Base-by-base conservation (phyloP, 2,888 invertebrate species). In the Dolichopus griseipennis region DNA sequence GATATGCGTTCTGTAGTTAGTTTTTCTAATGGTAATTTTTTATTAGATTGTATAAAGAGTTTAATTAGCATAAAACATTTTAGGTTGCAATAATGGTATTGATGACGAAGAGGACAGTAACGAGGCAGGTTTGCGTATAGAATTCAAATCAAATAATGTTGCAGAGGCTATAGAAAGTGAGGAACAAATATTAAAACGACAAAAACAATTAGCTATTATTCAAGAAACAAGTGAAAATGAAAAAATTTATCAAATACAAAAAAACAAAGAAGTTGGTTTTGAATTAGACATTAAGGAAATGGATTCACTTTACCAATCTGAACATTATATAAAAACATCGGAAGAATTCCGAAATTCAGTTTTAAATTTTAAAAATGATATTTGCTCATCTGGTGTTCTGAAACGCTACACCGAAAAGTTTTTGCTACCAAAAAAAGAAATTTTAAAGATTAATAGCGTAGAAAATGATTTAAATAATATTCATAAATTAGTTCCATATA, bases 111-210 rank as follows among this genome's bases (percentile, higher is more conserved):
- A 77, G 34, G 78, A 82, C 0, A 83, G 83, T 0, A 77, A 79
- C 76, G 74, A 75, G 69, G 70, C 74, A 78, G 86, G 84, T 61
- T 88, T 92, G 15, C 85, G 89, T 21, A 93, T 93, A 72, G 90
- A 92, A 71, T 93, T 92, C 76, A 92, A 90, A 74, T 90, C 91
- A 0, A 91, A 91, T 33, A 92, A 92, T 79, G 88, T 92, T 64
- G 94, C 93, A 0, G 93, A 93, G 78, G 93, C 93, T 0, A 86
- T 93, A 0, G 93, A 93, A 74, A 81, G 88, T 6, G 86, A 83
- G 68, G 77, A 79, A n/a, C 81, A 84, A 77, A 74, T 77, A 61
- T 74, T 75, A 73, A 84, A 80, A 72, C 75, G 81, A 1, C 77
- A 77, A 75, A 82, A 76, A 68, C 78, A 80, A 69, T 68, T 79